Evolutionary conservation across 2,797 vertebrate species (phyloP), one percentile per base, ranked within the genome.

Genomic region (Ibycter americanus): DNA sequence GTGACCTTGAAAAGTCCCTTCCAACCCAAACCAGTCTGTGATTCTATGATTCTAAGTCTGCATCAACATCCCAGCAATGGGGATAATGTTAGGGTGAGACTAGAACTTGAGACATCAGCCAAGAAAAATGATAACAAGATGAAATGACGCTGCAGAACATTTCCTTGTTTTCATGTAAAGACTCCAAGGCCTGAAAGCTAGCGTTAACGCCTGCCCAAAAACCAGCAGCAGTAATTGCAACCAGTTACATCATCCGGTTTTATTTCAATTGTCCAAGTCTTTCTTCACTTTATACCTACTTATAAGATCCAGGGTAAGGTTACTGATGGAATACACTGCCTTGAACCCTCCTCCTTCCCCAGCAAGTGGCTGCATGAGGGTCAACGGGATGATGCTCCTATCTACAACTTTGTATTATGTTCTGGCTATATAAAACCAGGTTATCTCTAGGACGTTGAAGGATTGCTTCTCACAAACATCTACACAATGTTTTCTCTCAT

Each of bases 401-500:
- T 5, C 63, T 42, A 14, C 22, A 27, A 4, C 47, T 31, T 26
- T 10, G 11, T 11, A 12, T 34, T 21, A 23, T 12, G 19, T 27
- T 49, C 70, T 36, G 27, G 34, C 12, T 61, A 4, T 2, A 15
- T 8, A 67, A 56, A 59, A 38, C 22, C 81, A 83, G 71, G 65
- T 93, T 84, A 68, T 26, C 52, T 67, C 72, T 38, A 58, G 71
- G 93, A 94, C 16, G 40, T 4, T 36, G 91, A 90, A 85, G 77
- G 76, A 93, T n/a, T 80, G 87, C 61, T 94, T 81, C 90, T 66
- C 82, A 52, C 32, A 40, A 88, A 73, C 89, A 79, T 29, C 90
- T 95, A 38, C 31, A 9, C 11, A 8, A 15, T 27, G 20, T 31
- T 96, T 93, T 73, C 66, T 73, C 96, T 90, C 59, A 80, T 65